phyloP scores from a whole-genome alignment of 1,140 invertebrate genomes.

The Cheumatopsyche charites region DNA sequence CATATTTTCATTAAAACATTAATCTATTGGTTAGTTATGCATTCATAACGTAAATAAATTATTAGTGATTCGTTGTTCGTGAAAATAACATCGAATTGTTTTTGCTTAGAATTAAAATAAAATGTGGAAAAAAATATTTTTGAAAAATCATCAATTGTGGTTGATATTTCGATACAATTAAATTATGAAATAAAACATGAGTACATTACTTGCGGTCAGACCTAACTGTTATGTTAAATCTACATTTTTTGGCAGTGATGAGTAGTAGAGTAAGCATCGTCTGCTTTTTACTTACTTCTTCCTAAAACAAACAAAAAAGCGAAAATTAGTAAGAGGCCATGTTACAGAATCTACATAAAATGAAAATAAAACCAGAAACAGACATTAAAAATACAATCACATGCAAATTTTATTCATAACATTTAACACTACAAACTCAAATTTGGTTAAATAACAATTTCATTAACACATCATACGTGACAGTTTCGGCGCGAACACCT shows the following conservation, averaged over 20 bases:
- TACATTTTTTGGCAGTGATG: conserved; percentile 30
- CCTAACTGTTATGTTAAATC: conserved; percentile 36
- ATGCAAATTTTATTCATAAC: too few relatives aligned
- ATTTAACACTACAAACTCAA: too few relatives aligned
- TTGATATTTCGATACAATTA: too few relatives aligned
- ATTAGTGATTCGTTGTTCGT: neutral
- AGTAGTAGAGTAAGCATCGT: conserved; percentile 31
- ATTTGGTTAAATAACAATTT: too few relatives aligned
- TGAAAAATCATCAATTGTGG: too few relatives aligned
- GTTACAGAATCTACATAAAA: conserved; percentile 18
- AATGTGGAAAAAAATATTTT: too few relatives aligned
- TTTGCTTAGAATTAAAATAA: too few relatives aligned
- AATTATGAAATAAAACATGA: neutral
- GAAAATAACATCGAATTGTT: neutral
- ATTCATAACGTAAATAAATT: conserved; percentile 2
- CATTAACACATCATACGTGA: too few relatives aligned
- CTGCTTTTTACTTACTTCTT: conserved; percentile 59
- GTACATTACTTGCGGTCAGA: conserved; percentile 33
- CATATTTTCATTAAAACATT: neutral
- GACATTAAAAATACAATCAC: conserved; percentile 12
- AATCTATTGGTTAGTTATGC: neutral
- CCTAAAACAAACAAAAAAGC: conserved; percentile 60
- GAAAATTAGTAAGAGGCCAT: conserved; percentile 49
- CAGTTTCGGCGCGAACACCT: too few relatives aligned
- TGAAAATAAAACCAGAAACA: conserved; percentile 34